Evolutionary conservation across 2,113 vertebrate species (phyloP).

Genomic region (Aspidoscelis tigris): DNA sequence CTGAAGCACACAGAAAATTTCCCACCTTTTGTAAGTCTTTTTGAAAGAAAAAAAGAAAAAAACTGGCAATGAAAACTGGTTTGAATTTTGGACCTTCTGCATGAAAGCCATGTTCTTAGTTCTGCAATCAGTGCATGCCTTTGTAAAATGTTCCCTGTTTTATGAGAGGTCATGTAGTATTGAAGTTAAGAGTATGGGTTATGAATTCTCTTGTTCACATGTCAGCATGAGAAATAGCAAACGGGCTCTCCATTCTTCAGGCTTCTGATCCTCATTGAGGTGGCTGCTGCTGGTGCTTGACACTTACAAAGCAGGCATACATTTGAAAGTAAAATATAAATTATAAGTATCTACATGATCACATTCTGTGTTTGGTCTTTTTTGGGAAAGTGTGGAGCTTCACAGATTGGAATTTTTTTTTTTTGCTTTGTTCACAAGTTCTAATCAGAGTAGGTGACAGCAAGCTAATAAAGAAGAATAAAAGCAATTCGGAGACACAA

Average conservation of each 20-base stretch:
- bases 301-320: no score
- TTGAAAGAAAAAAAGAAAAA: no score
- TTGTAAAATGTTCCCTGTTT: neutral
- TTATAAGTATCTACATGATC: neutral
- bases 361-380: neutral
- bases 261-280: neutral
- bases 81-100: neutral
- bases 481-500: constrained; percentile 12
- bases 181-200: neutral
- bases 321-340: neutral
- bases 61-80: neutral
- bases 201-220: neutral
- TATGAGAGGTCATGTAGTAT: neutral
- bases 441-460: neutral
- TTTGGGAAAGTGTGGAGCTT: neutral
- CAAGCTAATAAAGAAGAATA: neutral
- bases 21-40: no score
- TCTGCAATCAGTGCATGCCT: neutral
- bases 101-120: neutral
- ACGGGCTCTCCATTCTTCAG: no score
- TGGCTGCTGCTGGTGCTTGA: neutral
- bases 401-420: neutral
- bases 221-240: neutral
- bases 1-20: no score
- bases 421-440: neutral